Evolutionary conservation across 2,888 invertebrate genomes (phyloP).

Genomic region (Odontothrips loti): DNA sequence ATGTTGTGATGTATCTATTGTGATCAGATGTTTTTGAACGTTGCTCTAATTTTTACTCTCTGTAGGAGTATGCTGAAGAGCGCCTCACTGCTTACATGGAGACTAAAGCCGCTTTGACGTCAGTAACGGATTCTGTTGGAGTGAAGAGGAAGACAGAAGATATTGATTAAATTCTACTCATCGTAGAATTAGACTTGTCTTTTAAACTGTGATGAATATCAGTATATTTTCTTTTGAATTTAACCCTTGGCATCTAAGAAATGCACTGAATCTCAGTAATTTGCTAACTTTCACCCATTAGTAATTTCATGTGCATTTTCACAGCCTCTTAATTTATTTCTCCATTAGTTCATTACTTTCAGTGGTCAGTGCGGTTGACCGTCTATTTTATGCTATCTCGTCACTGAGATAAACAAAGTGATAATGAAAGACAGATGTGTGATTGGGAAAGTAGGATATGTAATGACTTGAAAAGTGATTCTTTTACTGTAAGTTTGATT

Average conservation of each 20-base stretch:
- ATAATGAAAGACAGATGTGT: slow-evolving; percentile 21
- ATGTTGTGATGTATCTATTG: background rate
- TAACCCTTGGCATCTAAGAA: slow-evolving; percentile 14
- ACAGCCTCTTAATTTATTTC: slow-evolving; percentile 15
- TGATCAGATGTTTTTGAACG: background rate
- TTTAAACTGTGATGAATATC: slow-evolving; percentile 19
- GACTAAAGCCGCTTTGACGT: background rate
- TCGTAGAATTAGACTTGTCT: background rate
- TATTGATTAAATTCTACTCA: background rate
- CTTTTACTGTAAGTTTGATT: background rate
- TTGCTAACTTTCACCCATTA: background rate
- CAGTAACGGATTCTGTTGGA: background rate
- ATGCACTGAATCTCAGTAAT: slow-evolving; percentile 26
- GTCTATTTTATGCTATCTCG: background rate
- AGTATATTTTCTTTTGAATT: slow-evolving; percentile 24
- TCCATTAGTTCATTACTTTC: slow-evolving; percentile 17
- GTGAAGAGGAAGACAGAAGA: slow-evolving; percentile 17
- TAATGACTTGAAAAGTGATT: background rate
- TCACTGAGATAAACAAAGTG: slow-evolving; percentile 12
- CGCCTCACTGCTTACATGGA: background rate
- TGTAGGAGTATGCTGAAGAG: slow-evolving; percentile 12
- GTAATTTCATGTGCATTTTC: slow-evolving; percentile 12
- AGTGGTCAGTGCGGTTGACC: background rate
- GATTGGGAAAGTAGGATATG: background rate
- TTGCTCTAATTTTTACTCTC: background rate